Percentiles rank a stretch among this genome's conserved stretches.
phyloP scores from a whole-genome alignment of 2,888 invertebrate species.

The Plebejus argus region DNA sequence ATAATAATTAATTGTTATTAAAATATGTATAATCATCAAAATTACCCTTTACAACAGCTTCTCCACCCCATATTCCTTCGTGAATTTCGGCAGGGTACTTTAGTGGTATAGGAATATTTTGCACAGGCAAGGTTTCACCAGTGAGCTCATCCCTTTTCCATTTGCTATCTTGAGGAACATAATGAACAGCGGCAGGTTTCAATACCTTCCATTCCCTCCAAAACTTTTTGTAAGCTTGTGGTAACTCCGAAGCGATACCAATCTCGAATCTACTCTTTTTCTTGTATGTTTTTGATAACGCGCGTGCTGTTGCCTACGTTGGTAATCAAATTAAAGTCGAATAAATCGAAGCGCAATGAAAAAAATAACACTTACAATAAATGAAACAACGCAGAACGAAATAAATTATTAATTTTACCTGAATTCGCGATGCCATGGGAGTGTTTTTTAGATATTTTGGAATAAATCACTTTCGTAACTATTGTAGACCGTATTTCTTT shows the following conservation, averaged over 20 bases:
- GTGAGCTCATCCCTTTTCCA: conserved; percentile 88
- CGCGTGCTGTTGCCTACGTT: conserved; percentile 72
- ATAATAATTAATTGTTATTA: not conserved
- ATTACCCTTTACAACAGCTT: conserved; percentile 91
- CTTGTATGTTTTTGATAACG: conserved; percentile 74
- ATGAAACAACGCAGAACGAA: not conserved
- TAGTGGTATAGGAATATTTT: conserved; percentile 88
- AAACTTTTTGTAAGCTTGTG: conserved; percentile 91
- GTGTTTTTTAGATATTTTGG: not conserved
- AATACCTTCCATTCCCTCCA: conserved; percentile 91
- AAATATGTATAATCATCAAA: conserved; percentile 6
- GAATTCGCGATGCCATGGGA: conserved; percentile 26
- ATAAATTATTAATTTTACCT: not conserved
- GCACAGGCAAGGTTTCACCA: conserved; percentile 86
- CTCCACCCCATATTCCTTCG: conserved; percentile 97
- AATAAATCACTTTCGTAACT: conserved; percentile 41
- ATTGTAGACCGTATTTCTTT: not conserved
- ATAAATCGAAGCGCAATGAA: conserved; percentile 9
- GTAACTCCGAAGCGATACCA: conserved; percentile 85
- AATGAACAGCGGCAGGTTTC: conserved; percentile 83
- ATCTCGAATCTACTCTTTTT: conserved; percentile 80
- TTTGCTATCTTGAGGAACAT: conserved; percentile 86
- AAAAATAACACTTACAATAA: not conserved
- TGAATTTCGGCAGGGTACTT: conserved; percentile 90
- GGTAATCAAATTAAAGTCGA: conserved; percentile 18